Evolutionary conservation across 2,113 vertebrate species (phyloP).

Genomic region (Aspidoscelis tigris): DNA sequence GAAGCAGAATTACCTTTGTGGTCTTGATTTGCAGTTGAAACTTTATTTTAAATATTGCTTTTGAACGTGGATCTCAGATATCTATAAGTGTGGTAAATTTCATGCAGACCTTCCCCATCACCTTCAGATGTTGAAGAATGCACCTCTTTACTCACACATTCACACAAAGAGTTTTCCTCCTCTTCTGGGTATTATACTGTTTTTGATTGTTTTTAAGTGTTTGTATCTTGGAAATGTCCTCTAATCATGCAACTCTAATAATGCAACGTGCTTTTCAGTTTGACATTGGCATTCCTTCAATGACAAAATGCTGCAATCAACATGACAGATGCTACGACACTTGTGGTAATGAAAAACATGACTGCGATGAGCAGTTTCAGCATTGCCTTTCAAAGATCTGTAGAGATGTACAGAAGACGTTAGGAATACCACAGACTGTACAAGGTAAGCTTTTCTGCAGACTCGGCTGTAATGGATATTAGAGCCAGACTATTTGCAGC

Average conservation of each 20-base stretch:
- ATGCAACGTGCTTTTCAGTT: conserved; percentile 77
- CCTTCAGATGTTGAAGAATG: too few relatives aligned
- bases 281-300: conserved; percentile 94
- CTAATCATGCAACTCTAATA: neutral
- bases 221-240: neutral
- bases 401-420: conserved; percentile 88
- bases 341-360: conserved; percentile 88
- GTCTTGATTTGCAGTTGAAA: too few relatives aligned
- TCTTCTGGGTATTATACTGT: too few relatives aligned
- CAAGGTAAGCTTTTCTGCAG: conserved; percentile 79
- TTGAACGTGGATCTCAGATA: too few relatives aligned
- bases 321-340: conserved; percentile 96
- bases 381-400: conserved; percentile 93
- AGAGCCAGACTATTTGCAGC: neutral
- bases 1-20: too few relatives aligned
- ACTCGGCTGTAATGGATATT: neutral
- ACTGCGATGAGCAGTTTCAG: conserved; percentile 93
- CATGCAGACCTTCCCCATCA: too few relatives aligned
- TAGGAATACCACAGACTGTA: conserved; percentile 87
- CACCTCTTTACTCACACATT: too few relatives aligned
- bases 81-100: too few relatives aligned
- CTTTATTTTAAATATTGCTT: too few relatives aligned
- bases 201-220: too few relatives aligned
- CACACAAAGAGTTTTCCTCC: too few relatives aligned
- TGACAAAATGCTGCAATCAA: conserved; percentile 96